Evolutionary conservation across 2,888 invertebrate species (phyloP).

Genomic region (Drepana falcataria): DNA sequence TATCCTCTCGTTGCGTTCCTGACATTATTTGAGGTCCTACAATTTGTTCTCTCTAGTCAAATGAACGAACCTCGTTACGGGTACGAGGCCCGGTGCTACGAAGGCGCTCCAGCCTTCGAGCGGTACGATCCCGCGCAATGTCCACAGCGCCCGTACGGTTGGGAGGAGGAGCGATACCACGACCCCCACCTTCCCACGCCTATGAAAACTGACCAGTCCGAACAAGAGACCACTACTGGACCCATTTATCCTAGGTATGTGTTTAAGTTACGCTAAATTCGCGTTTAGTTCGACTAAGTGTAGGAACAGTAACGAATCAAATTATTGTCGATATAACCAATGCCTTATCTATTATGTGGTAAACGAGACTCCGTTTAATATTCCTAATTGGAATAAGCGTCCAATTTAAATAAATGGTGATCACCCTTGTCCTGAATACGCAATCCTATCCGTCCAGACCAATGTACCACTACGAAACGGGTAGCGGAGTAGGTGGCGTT

Average conservation of each 20-base stretch:
- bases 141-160: slow-evolving; percentile 72
- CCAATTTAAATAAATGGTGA: slow-evolving; percentile 2
- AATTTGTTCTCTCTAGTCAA: slow-evolving; percentile 46
- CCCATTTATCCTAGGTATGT: slow-evolving; percentile 86
- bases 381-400: neutral
- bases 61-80: slow-evolving; percentile 81
- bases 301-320: neutral
- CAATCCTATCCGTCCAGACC: slow-evolving; percentile 77
- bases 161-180: slow-evolving; percentile 80
- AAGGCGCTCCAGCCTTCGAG: slow-evolving; percentile 73
- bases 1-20: too few species aligned
- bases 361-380: slow-evolving; percentile 52
- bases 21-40: neutral
- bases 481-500: slow-evolving; percentile 76
- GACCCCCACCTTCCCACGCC: slow-evolving; percentile 78
- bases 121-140: slow-evolving; percentile 74
- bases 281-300: neutral
- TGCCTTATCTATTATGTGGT: slow-evolving; percentile 56
- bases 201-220: slow-evolving; percentile 84
- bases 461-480: slow-evolving; percentile 88
- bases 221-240: slow-evolving; percentile 82
- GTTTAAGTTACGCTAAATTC: neutral
- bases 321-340: slow-evolving; percentile 12
- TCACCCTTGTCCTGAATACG: slow-evolving; percentile 1
- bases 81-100: slow-evolving; percentile 73